These are phyloP conservation scores for Cephus cinctus DNA, from an alignment of 1,140 invertebrate genomes.

Conservation along the genomic window DNA sequence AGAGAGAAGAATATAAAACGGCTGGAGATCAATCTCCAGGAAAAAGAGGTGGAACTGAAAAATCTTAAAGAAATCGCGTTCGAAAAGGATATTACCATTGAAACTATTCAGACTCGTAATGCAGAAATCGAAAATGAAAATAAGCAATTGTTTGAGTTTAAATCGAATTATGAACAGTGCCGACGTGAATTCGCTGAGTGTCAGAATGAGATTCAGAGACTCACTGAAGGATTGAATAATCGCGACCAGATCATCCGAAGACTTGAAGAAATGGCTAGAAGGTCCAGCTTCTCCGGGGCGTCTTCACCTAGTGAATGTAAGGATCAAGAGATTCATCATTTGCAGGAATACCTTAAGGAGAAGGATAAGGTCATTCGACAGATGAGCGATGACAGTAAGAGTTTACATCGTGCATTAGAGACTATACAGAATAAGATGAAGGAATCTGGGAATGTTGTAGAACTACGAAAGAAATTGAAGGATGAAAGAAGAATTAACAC, in stretches of 20 bases:
- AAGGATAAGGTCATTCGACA: conserved; percentile 57
- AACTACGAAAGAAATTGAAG: conserved; percentile 46
- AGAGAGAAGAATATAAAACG: conserved; percentile 24
- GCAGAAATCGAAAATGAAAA: conserved; percentile 42
- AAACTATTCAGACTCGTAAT: conserved; percentile 41
- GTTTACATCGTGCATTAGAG: conserved; percentile 52
- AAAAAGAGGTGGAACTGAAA: conserved; percentile 36
- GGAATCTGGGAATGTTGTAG: conserved; percentile 51
- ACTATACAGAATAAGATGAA: conserved; percentile 57
- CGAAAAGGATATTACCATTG: conserved; percentile 43
- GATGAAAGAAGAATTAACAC: conserved; percentile 44
- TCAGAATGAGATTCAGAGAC: conserved; percentile 36
- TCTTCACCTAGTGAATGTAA: conserved; percentile 41
- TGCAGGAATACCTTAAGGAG: conserved; percentile 61
- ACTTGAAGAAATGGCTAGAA: conserved; percentile 42
- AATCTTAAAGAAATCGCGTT: conserved; percentile 34
- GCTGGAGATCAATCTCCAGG: conserved; percentile 20
- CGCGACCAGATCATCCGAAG: conserved; percentile 37
- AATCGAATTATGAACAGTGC: conserved; percentile 30
- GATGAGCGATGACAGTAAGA: conserved; percentile 57
- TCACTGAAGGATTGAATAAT: conserved; percentile 40
- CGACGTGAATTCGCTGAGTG: conserved; percentile 28
- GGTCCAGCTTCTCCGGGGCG: conserved; percentile 28
- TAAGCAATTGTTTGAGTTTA: conserved; percentile 38
- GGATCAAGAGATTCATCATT: conserved; percentile 59